Conservation (phyloP, 2,888 invertebrate species). For the Drosophila nr. medialis region DNA sequence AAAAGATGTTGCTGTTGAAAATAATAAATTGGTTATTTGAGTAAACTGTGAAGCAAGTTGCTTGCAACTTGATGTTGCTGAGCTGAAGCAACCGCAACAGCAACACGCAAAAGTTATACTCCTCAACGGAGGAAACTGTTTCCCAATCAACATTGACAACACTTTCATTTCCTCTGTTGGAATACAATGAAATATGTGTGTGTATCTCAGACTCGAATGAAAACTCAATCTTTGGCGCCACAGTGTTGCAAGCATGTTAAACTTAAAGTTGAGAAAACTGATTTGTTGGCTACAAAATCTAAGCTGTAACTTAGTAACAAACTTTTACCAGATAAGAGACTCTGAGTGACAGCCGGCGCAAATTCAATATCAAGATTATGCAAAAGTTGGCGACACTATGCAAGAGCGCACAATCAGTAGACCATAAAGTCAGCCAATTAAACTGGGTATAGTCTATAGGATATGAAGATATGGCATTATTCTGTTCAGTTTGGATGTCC, state of each 20-base stretch:
- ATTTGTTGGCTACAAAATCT: background rate
- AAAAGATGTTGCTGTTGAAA: background rate
- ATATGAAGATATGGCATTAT: background rate
- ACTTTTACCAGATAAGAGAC: background rate
- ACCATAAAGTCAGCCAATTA: background rate
- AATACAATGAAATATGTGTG: background rate
- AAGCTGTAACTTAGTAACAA: background rate
- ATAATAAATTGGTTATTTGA: background rate
- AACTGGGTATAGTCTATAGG: background rate
- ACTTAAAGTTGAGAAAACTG: background rate
- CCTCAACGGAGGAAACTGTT: background rate
- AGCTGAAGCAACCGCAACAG: background rate
- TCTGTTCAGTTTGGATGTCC: background rate
- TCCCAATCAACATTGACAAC: background rate
- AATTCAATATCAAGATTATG: background rate
- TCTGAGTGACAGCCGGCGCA: background rate
- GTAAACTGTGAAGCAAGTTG: background rate
- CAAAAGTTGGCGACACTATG: background rate
- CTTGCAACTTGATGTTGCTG: background rate
- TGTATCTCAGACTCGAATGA: background rate
- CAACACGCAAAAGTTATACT: background rate
- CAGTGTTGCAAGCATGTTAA: background rate
- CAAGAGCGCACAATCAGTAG: background rate
- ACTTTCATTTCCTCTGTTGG: background rate
- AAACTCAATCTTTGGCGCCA: background rate